phyloP scores from a whole-genome alignment of 2,888 invertebrate genomes.

The Trichacis sp. region DNA sequence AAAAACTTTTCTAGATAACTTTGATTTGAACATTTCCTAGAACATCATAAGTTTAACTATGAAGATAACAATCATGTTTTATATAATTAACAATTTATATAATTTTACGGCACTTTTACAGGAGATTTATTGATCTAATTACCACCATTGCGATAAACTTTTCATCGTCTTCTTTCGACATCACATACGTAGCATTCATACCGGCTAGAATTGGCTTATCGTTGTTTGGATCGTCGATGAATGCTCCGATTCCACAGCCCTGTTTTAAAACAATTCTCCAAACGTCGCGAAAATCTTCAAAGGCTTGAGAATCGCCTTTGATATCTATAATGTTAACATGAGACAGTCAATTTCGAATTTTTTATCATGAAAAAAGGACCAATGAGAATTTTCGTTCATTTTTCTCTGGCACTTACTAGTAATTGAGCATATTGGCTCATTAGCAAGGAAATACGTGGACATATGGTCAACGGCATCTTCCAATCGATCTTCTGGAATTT shows the following conservation, averaged over 20 bases:
- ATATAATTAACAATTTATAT: too few species aligned
- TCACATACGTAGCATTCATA: constrained; percentile 10
- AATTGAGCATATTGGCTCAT: constrained; percentile 42
- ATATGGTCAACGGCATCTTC: constrained; percentile 55
- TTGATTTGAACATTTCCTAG: too few species aligned
- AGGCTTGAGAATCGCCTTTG: constrained; percentile 45
- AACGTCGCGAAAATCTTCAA: constrained; percentile 48
- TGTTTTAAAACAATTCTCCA: constrained; percentile 56
- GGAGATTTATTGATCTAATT: too few species aligned
- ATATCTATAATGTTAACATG: constrained; percentile 46
- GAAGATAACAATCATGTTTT: too few species aligned
- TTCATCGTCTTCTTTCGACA: constrained; percentile 50
- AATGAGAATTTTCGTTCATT: too few species aligned
- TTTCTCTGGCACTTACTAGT: too few species aligned
- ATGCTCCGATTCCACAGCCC: constrained; percentile 61
- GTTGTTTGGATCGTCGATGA: constrained; percentile 55
- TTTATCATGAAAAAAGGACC: too few species aligned
- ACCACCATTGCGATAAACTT: not conserved
- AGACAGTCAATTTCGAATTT: too few species aligned
- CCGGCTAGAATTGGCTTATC: constrained; percentile 62
- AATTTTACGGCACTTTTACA: constrained; percentile 14
- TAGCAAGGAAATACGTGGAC: constrained; percentile 49
- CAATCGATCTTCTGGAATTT: constrained; percentile 57
- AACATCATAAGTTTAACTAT: too few species aligned
- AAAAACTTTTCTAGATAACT: constrained; percentile 28